Evolutionary conservation across 2,797 vertebrate species (phyloP).

Genomic region (Octomys mimax): DNA sequence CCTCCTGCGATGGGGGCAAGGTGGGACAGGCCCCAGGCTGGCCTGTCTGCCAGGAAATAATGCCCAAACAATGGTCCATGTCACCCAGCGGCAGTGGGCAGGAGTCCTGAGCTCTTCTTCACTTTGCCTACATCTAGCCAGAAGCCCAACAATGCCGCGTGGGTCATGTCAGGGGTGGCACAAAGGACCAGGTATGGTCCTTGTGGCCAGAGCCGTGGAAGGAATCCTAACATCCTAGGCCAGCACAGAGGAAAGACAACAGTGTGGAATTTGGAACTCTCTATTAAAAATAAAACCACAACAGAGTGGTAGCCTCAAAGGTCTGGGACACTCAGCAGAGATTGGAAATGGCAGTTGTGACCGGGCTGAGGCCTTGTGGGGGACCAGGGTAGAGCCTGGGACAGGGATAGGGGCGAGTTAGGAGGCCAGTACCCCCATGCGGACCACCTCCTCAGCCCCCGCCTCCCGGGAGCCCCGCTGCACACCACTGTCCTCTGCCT

Average conservation of each 20-base stretch:
- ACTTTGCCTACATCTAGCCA: conserved; percentile 70
- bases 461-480: conserved; percentile 93
- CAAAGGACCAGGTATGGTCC: conserved; percentile 72
- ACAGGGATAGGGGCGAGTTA: conserved; percentile 86
- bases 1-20: conserved; percentile 79
- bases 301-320: conserved; percentile 77
- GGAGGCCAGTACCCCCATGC: conserved; percentile 96
- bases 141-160: conserved; percentile 56
- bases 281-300: conserved; percentile 86
- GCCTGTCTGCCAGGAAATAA: conserved; percentile 87
- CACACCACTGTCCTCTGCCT: conserved; percentile 89
- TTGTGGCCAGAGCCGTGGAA: conserved; percentile 82
- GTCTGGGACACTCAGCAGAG: conserved; percentile 84
- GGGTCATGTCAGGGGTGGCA: conserved; percentile 67
- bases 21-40: conserved; percentile 87
- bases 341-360: conserved; percentile 90
- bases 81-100: conserved; percentile 82
- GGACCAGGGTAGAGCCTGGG: conserved; percentile 47
- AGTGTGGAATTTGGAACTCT: conserved; percentile 88
- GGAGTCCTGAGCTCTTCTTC: conserved; percentile 82
- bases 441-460: conserved; percentile 95
- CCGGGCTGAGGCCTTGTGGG: conserved; percentile 83
- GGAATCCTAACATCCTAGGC: conserved; percentile 85
- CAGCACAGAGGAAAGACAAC: conserved; percentile 89
- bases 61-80: conserved; percentile 85